Evolutionary conservation across 2,888 invertebrate genomes (phyloP), one percentile per base, ranked within the genome.

Genomic region (Cremastinae sp.): DNA sequence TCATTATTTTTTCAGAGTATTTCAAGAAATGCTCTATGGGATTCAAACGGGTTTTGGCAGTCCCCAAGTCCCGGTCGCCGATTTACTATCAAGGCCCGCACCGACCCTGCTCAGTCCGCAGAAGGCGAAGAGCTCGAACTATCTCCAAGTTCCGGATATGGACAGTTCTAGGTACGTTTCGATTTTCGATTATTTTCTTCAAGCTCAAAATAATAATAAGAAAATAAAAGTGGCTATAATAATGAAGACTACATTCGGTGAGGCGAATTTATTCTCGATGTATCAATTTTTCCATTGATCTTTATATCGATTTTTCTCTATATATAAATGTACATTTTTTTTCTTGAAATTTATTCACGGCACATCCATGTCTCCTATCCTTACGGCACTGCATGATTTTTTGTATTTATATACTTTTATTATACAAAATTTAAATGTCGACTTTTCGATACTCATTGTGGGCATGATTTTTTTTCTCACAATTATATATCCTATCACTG

Each of bases 11-110:
- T 87, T 0, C 90, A 94, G 96, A 83, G 95, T 96, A n/a, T 96
- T 94, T 89, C 95, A 97, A 92, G 97, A 97, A 91, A 97, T 97
- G 97, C 91, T 97, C 59, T 97, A 97, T 89, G 97, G 97, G 71
- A 97, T 97, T 84, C 96, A 97, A 88, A 96, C 96, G 0, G 97
- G 97, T 62, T 97, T 97, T 87, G 97, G 97, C 2, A 97, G 96
- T 54, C 97, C 97, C 0, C 97, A 97, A 91, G 96, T 97, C 78
- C 97, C 97, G 0, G 97, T 97, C 1, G 97, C 96, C 0, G 97
- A 97, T 89, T 91, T 97, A 56, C 91, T 97, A 69, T 94, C 97
- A 0, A 92, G 97, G 70, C 96, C 97, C 1, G 96, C 95, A 9
- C 97, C 97, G 0, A 95, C 96, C 8, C 91, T 97, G 41, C 92